Evolutionary conservation across 2,797 vertebrate species (phyloP), one percentile per base, ranked within the genome.

Genomic region (Apogon hyalosoma): DNA sequence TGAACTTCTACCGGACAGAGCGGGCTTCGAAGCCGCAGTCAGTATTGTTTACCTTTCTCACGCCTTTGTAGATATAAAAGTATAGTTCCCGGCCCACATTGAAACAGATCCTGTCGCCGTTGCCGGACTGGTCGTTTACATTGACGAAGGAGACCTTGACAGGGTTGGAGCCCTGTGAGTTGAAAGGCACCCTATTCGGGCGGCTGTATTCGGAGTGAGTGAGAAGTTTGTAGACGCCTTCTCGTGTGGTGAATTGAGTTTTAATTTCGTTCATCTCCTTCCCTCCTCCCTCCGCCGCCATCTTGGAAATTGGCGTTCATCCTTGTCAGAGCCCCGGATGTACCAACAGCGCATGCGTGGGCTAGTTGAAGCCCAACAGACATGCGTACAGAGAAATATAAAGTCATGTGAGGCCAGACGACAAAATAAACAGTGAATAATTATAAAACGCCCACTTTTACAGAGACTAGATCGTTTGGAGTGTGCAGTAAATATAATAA

Each of bases 201-300:
- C 97, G 96, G 93, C 97, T 99, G 90, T 99, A 98, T 91, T 99
- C 97, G 87, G 97, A 99, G 90, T 98, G 97, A 85, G 95, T 96
- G 92, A 98, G 96, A 92, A 98, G 96, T 95, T 98, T 98, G 92
- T 99, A 98, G 86, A 97, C 95, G 90, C 97, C 97, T 96, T 99
- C 97, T 87, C 97, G 95, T 76, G 97, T 98, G 87, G 96, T 98
- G 95, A 99, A 98, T 79, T 99, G 97, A 93, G 95, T 98, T 96
- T 99, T 99, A 95, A 99, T 98, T 94, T 99, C 97, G 96, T 98
- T 98, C 96, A 98, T 98, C 96, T 98, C 97, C 96, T 99, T 98
- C 95, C 96, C 90, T 90, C 97, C 97, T 97, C 97, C 97, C 96
- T 98, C 97, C 96, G 96, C 95, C 96, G 97, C 97, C 97, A 99